These are phyloP conservation scores for Pentalonia nigronervosa DNA, from an alignment of 1,140 invertebrate species.

Conservation along the genomic window DNA sequence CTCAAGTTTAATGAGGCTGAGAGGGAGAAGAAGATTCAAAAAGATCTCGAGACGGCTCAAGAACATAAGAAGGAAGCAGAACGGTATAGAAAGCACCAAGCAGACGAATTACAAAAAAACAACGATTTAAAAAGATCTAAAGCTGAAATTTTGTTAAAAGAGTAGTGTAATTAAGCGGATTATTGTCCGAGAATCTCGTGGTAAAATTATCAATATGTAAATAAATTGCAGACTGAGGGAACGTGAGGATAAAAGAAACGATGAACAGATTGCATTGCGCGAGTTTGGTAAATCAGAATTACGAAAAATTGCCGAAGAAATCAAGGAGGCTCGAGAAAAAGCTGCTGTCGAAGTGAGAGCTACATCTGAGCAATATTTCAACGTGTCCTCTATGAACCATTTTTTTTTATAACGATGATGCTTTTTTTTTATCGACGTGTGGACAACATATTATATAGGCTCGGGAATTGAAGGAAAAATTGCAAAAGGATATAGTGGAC, in stretches of 20 bases:
- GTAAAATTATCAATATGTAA: neutral
- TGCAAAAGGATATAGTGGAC: conserved; percentile 8
- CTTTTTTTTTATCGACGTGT: neutral
- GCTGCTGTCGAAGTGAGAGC: neutral
- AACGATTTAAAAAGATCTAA: neutral
- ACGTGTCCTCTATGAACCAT: neutral
- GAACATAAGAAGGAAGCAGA: neutral
- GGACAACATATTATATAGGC: neutral
- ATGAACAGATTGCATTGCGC: neutral
- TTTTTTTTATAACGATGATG: neutral
- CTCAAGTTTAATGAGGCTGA: neutral
- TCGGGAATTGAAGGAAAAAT: neutral
- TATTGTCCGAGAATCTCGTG: neutral
- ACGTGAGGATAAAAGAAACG: neutral
- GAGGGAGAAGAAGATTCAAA: neutral
- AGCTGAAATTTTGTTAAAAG: neutral
- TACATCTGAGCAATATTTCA: neutral
- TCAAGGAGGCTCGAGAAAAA: neutral
- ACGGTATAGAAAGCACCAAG: neutral
- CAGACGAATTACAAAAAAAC: neutral
- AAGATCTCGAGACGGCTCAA: neutral
- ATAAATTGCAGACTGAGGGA: neutral
- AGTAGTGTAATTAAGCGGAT: neutral
- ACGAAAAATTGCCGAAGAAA: conserved; percentile 19
- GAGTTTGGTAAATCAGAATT: neutral